Evolutionary conservation across 2,888 invertebrate genomes (phyloP).

Genomic region (Amorpha juglandis): DNA sequence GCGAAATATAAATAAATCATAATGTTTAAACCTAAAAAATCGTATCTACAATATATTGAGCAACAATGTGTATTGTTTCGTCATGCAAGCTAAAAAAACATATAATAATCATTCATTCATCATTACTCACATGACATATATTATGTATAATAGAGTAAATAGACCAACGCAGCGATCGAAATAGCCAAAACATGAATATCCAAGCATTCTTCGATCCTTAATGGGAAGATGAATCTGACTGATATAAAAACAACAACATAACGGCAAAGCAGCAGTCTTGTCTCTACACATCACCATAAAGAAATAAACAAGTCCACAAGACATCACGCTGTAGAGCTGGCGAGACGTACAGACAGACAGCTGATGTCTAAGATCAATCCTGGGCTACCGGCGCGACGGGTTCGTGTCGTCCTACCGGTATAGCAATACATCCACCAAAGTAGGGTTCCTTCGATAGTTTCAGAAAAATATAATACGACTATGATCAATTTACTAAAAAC

Average conservation of each 20-base stretch:
- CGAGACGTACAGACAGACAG: conserved; percentile 67
- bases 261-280: conserved; percentile 7
- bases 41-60: no score
- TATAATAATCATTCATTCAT: no score
- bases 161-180: not conserved
- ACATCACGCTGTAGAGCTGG: conserved; percentile 50
- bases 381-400: conserved; percentile 58
- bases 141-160: not conserved
- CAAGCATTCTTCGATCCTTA: not conserved
- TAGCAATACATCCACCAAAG: conserved; percentile 40
- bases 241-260: not conserved
- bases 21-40: no score
- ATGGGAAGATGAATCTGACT: not conserved
- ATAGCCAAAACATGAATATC: not conserved
- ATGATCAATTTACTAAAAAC: not conserved
- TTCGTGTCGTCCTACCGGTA: conserved; percentile 62
- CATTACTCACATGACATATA: no score
- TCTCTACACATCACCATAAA: not conserved
- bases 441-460: conserved; percentile 1
- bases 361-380: conserved; percentile 79
- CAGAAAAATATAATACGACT: not conserved
- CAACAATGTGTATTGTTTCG: no score
- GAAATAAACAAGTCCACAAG: conserved; percentile 5
- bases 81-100: no score
- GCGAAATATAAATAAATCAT: no score